Evolutionary conservation across 1,140 invertebrate genomes (phyloP), one percentile per base, ranked within the genome.

Genomic region (Drosophila ercepeae): DNA sequence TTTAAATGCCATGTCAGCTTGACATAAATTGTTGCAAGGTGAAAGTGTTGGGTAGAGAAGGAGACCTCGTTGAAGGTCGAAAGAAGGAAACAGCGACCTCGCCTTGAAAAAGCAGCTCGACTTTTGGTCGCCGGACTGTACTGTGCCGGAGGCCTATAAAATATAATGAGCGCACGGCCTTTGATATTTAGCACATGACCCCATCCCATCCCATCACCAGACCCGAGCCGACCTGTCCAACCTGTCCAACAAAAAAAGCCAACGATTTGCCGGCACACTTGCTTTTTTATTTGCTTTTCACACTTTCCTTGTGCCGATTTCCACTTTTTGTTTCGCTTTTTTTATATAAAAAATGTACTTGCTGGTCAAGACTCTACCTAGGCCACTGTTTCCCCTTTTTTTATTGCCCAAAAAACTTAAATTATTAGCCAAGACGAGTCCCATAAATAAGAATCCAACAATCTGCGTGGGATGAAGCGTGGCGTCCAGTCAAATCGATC

Each of bases 221-320:
- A 42, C 21, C 61, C 46, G 64, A 52, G 70, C 70, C 46, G 74
- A 73, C 69, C 69, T 73, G 60, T 70, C 70, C 46, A 75, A 73
- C 69, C 69, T 73, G 69, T 73, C 71, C 59, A 42, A 48, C 45
- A 71, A 60, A 71, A 58, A 73, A 13, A n/a, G n/a, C 58, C 49
- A 69, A 59, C 57, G 53, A 84, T 86, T 84, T 71, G 61, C 29
- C 25, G 36, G 32, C 34, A 50, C 61, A 64, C 27, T 67, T 44
- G 21, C 46, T 53, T 82, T 53, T 82, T 82, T 57, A 64, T 76
- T 69, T 74, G 82, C 81, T 88, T 76, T 86, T 88, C 82, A 86
- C 82, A 86, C 81, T 86, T 86, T 86, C 81, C 73, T 81, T 86
- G 81, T 65, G 81, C 81, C 76, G 86, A 81, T 84, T 84, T 63